phyloP scores from a whole-genome alignment of 2,113 vertebrate species.

The Pholis gunnellus region DNA sequence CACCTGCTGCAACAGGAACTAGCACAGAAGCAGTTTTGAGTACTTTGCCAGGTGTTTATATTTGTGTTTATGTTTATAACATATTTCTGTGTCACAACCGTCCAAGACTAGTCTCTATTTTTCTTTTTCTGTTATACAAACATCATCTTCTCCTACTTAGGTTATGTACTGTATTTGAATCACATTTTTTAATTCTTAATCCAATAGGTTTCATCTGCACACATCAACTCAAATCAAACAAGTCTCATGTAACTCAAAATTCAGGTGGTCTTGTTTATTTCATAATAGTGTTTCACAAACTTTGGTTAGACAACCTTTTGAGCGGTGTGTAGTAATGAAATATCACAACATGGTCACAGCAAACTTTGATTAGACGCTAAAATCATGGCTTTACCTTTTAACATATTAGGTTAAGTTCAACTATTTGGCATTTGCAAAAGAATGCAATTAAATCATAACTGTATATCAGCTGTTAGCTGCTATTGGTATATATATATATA shows the following conservation, averaged over 20 bases:
- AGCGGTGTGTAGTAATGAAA: too few species aligned
- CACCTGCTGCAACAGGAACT: too few species aligned
- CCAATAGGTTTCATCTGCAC: not conserved
- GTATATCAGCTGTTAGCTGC: not conserved
- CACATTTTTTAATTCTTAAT: not conserved
- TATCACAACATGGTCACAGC: not conserved
- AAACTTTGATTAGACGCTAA: not conserved
- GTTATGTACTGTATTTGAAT: not conserved
- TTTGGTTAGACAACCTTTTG: not conserved
- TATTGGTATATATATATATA: not conserved
- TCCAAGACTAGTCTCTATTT: not conserved
- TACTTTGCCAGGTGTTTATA: not conserved
- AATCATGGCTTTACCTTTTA: not conserved
- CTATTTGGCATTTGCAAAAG: not conserved
- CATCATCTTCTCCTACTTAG: not conserved
- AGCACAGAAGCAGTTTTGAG: not conserved
- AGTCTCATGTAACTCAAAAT: not conserved
- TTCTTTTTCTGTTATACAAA: not conserved
- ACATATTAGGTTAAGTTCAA: not conserved
- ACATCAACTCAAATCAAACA: not conserved
- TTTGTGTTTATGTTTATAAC: too few species aligned
- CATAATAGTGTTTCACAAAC: not conserved
- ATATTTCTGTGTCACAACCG: too few species aligned
- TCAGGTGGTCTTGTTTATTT: constrained; percentile 3
- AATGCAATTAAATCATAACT: not conserved